Base-by-base conservation (phyloP, 2,888 invertebrate species). In the Pseudoips prasinana region DNA sequence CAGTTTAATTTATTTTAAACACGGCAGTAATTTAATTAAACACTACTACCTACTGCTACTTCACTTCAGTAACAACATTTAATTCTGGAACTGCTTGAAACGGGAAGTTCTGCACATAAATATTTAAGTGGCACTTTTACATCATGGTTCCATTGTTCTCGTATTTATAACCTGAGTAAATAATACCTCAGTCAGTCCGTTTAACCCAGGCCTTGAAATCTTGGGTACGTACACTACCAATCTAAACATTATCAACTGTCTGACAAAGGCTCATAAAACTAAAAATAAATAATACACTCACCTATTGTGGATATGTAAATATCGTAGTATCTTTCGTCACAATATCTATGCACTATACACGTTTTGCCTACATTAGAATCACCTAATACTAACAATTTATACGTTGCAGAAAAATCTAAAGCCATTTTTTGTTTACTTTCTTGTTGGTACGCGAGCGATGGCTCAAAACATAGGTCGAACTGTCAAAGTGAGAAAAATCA, bases 361-460 rank as follows among this genome's bases (percentile, higher is more conserved):
- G 96, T 96, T 90, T 96, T 96, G 8, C 96, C 96, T 46, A 96
- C 96, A 89, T 96, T 96, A 32, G 95, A 95, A 88, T 96, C 96
- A 37, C 96, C 96, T 69, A 96, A 89, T 64, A 96, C 95, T 67
- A 96, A 89, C 52, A 96, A 92, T 88, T 96, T 96, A 80, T 95
- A 96, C 52, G 95, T 96, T 54, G 95, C 94, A 66, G 94, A 94
- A 84, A 95, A 95, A 82, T 95, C 95, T 74, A 94, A 90, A 90
- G 95, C 94, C 95, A 95, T 77, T 95, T 81, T 77, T 79, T 83
- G 83, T 85, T 83, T 85, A 82, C 80, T 80, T 77, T 78, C 69
- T 73, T 70, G 64, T 65, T 61, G 54, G 60, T 73, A 70, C 73
- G 74, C 77, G 75, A 77, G 71, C 69, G 67, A 58, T 70, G 69